phyloP scores from a whole-genome alignment of 1,140 invertebrate species.

The Drosophila paulistorum region DNA sequence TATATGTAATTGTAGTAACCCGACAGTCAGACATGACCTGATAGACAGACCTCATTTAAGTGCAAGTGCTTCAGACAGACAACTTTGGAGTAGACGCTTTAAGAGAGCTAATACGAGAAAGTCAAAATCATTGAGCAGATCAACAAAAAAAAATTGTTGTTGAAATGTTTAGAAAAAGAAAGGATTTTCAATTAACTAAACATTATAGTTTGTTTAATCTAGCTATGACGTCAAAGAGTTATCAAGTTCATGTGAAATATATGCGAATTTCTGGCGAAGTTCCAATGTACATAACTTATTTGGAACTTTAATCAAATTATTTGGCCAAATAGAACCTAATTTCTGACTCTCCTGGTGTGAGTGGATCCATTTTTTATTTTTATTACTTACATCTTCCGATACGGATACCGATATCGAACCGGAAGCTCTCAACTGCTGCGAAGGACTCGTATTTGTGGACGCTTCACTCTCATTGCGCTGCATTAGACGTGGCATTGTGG shows the following conservation, averaged over 20 bases:
- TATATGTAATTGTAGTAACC: neutral
- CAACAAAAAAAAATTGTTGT: neutral
- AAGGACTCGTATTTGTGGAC: conserved; percentile 54
- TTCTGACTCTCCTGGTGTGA: too few species aligned
- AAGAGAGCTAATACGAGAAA: neutral
- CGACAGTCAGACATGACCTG: conserved; percentile 1
- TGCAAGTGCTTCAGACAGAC: conserved; percentile 5
- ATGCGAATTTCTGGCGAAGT: neutral
- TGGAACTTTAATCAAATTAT: neutral
- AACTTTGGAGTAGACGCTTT: neutral
- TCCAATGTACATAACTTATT: neutral
- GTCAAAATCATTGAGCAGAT: neutral
- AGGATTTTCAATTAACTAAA: neutral
- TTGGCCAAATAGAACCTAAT: neutral
- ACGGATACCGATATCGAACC: conserved; percentile 66
- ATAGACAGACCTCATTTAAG: conserved; percentile 10
- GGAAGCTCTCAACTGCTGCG: conserved; percentile 53
- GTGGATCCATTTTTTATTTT: too few species aligned
- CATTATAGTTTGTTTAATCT: neutral
- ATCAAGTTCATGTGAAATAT: conserved; percentile 1
- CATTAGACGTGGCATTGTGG: conserved; percentile 63
- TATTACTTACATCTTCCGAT: conserved; percentile 77
- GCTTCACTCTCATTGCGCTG: conserved; percentile 57
- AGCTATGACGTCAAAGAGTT: neutral
- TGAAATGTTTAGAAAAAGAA: neutral